Evolutionary conservation across 2,888 invertebrate genomes (phyloP), one percentile per base, ranked within the genome.

Genomic region (Silvanus unidentatus): DNA sequence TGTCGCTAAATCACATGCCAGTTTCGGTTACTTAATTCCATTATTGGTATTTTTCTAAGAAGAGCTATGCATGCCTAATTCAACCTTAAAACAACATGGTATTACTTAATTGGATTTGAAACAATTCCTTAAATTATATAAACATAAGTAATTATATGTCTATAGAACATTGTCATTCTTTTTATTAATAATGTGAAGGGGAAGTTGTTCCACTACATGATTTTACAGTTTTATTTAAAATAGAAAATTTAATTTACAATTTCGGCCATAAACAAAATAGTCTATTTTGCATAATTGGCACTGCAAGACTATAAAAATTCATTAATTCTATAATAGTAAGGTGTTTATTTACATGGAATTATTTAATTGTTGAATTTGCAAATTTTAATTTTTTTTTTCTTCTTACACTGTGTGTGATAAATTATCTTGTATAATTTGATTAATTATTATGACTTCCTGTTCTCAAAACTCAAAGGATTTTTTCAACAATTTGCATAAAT

Each of bases 111-210:
- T 45, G 41, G 41, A 41, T 34, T 35, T 15, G 41, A 41, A 45
- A 41, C 38, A 41, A 45, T 45, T 47, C 43, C 43, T 44, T 29
- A 44, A 49, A 49, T 49, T 49, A 49, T n/a, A 32, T 42, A 46
- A 39, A 44, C 37, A 39, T 16, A 40, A 42, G 42, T 50, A 50
- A 50, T 50, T 45, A 42, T 16, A 12, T 15, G 43, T 38, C 43
- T 35, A 34, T 27, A 34, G 40, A 39, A 50, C 44, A 47, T 42
- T 50, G 50, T 47, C 47, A 43, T 47, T 44, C 37, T 40, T 28
- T 44, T 41, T n/a, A 40, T 40, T 16, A n/a, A 39, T 1, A n/a
- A 15, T 38, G 29, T 29, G 13, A 16, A 10, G n/a, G 8, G 32
- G 2, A 22, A 39, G 39, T 39, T 39, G 16, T 34, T 39, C 29